Evolutionary conservation across 2,888 invertebrate genomes (phyloP).

Genomic region (Criorhina ranunculi): DNA sequence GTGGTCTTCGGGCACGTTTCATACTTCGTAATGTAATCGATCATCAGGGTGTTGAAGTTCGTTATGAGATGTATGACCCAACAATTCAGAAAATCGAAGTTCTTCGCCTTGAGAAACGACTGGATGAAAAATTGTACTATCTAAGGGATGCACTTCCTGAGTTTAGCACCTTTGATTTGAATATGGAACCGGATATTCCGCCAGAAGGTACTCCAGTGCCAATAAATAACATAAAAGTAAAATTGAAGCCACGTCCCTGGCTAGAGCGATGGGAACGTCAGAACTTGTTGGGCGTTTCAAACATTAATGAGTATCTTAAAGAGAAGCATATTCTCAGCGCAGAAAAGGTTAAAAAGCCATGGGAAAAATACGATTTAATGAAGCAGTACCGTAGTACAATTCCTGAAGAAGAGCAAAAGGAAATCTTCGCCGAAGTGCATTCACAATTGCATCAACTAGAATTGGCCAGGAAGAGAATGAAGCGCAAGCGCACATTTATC

Average conservation of each 20-base stretch:
- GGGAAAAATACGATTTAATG: conserved; percentile 97
- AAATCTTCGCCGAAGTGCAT: conserved; percentile 94
- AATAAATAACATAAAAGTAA: conserved; percentile 90
- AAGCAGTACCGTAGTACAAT: conserved; percentile 95
- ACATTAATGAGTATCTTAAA: conserved; percentile 86
- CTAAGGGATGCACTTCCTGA: conserved; percentile 95
- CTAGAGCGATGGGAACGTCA: conserved; percentile 94
- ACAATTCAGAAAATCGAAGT: conserved; percentile 95
- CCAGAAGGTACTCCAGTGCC: conserved; percentile 92
- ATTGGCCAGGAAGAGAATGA: conserved; percentile 87
- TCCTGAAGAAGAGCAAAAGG: conserved; percentile 93
- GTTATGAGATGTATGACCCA: conserved; percentile 94
- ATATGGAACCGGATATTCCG: conserved; percentile 94
- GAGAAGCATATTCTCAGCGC: conserved; percentile 86
- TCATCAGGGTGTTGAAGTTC: conserved; percentile 90
- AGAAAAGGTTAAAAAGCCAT: conserved; percentile 88
- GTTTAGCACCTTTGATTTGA: conserved; percentile 95
- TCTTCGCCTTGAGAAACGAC: conserved; percentile 94
- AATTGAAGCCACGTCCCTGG: conserved; percentile 94
- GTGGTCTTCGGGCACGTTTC: conserved; percentile 94
- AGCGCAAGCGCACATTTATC: conserved; percentile 87
- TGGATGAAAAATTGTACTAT: conserved; percentile 95
- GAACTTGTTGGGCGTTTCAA: conserved; percentile 90
- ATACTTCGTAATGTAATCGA: conserved; percentile 97
- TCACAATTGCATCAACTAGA: conserved; percentile 90